These are phyloP conservation scores for Eptatretus burgeri DNA, from an alignment of 2,113 vertebrate species.

Conservation along the genomic window DNA sequence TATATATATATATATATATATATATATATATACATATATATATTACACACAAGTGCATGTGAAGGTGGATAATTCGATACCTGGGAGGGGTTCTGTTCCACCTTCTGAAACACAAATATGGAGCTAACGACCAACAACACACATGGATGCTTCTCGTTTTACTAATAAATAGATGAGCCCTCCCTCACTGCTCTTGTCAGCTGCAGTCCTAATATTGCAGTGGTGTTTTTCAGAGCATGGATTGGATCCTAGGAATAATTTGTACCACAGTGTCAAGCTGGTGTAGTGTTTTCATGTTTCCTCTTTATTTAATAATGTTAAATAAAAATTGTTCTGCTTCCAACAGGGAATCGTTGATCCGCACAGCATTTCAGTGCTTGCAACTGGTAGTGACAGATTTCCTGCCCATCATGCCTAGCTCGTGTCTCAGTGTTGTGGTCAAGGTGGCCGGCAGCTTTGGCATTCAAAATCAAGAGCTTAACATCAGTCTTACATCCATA, in stretches of 20 bases:
- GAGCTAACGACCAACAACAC: no score
- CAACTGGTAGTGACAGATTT: constrained; percentile 98
- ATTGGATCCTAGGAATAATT: background rate
- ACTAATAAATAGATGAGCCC: no score
- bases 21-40: no score
- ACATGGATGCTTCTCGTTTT: no score
- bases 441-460: constrained; percentile 94
- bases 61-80: no score
- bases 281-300: background rate
- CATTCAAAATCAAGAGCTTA: constrained; percentile 93
- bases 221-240: background rate
- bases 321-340: constrained; percentile 11
- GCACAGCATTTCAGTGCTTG: constrained; percentile 97
- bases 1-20: no score
- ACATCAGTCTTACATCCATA: constrained; percentile 95
- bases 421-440: constrained; percentile 87
- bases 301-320: no score
- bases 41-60: no score
- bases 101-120: no score
- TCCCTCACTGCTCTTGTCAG: no score
- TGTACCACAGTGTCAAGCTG: background rate
- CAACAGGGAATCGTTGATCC: constrained; percentile 67
- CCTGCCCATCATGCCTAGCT: constrained; percentile 90
- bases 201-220: no score
- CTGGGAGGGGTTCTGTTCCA: no score